Percentiles rank a stretch among this genome's conserved stretches.
phyloP scores from a whole-genome alignment of 1,140 invertebrate species.

The Drosophila pachea region DNA sequence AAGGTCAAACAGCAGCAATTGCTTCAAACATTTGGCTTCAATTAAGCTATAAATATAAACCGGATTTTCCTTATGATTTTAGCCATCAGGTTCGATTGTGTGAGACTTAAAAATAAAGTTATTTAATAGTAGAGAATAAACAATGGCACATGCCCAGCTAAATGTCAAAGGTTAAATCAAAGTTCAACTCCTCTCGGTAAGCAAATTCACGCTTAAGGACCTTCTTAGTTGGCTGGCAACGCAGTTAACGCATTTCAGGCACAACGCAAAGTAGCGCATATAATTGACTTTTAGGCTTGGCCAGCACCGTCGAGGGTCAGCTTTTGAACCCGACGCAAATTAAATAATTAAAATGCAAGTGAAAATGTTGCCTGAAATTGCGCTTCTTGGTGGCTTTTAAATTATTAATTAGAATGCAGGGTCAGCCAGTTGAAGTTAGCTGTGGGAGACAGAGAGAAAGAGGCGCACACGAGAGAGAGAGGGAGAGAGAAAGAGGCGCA shows the following conservation, averaged over 20 bases:
- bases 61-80: too few relatives aligned
- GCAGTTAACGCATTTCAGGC: too few relatives aligned
- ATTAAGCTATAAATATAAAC: too few relatives aligned
- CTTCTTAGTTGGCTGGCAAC: too few relatives aligned
- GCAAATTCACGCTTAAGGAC: too few relatives aligned
- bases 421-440: constrained; percentile 23
- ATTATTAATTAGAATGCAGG: constrained; percentile 71
- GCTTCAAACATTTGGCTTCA: too few relatives aligned
- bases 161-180: too few relatives aligned
- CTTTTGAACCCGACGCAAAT: constrained; percentile 53
- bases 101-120: too few relatives aligned
- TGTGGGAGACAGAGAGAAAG: background rate
- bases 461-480: background rate
- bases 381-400: constrained; percentile 53
- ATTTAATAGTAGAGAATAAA: too few relatives aligned
- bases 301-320: constrained; percentile 34
- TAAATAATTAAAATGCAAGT: constrained; percentile 68
- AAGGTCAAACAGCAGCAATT: constrained; percentile 29
- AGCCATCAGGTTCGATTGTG: too few relatives aligned
- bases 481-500: background rate
- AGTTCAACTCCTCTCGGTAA: too few relatives aligned
- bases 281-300: constrained; percentile 51
- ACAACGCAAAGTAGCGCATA: constrained; percentile 25
- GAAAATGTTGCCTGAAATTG: constrained; percentile 35
- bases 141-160: too few relatives aligned